A percentile compares a stretch with the other conserved stretches of the same genome.
Conservation (phyloP, 2,797 vertebrate species). For the Chrosomus eos region DNA sequence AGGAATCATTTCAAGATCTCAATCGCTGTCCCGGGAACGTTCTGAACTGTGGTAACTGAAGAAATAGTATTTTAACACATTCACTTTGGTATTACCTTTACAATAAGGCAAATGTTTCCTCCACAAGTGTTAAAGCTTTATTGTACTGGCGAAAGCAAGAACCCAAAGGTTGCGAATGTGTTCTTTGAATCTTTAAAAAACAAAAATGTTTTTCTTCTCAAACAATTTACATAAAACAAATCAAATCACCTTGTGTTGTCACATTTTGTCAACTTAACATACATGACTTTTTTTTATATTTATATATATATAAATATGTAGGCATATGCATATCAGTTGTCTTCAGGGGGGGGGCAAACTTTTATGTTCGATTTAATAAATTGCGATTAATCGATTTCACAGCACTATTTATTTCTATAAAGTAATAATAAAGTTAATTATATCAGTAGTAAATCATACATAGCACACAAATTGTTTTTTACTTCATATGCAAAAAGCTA, state of each 20-base stretch:
- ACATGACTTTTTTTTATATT: neutral
- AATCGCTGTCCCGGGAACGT: constrained; percentile 53
- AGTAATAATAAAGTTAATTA: no score
- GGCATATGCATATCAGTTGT: no score
- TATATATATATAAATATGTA: no score
- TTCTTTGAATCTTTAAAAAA: constrained; percentile 62
- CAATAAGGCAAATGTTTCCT: constrained; percentile 65
- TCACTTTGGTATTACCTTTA: neutral
- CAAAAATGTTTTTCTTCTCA: constrained; percentile 60
- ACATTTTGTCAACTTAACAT: neutral
- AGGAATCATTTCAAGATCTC: constrained; percentile 54
- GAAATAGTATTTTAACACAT: constrained; percentile 4
- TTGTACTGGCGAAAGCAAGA: constrained; percentile 52
- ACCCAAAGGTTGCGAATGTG: constrained; percentile 49
- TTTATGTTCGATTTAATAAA: no score
- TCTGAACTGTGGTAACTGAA: constrained; percentile 71
- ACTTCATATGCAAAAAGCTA: neutral
- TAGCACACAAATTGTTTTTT: neutral
- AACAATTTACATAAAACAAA: constrained; percentile 75
- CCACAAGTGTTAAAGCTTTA: constrained; percentile 55
- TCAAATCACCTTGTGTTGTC: neutral
- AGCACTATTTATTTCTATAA: no score
- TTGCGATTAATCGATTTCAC: no score
- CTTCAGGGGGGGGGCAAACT: no score
- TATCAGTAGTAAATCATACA: neutral